phyloP scores from a whole-genome alignment of 2,113 vertebrate genomes.

The Spilogale gracilis region DNA sequence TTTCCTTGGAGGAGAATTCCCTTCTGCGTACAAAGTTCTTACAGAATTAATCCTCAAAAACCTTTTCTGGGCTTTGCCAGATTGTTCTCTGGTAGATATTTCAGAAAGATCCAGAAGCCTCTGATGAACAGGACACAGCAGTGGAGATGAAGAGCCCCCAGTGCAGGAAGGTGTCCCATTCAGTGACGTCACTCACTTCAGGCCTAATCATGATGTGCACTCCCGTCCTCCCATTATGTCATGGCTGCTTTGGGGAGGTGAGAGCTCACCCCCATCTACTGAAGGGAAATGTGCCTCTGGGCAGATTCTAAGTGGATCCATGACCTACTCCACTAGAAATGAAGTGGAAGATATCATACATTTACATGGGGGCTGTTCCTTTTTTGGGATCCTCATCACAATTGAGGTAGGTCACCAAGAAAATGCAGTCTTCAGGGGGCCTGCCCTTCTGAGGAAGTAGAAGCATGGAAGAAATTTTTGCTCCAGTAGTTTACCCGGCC shows the following conservation, averaged over 20 bases:
- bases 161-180: not conserved
- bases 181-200: not conserved
- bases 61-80: not conserved
- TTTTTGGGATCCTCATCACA: not conserved
- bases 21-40: not conserved
- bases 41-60: not conserved
- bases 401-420: not conserved
- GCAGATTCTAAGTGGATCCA: not conserved
- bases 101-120: not conserved
- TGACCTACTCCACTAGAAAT: too few relatives aligned
- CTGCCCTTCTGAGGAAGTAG: not conserved
- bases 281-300: not conserved
- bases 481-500: rapidly evolving
- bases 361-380: not conserved
- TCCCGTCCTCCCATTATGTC: not conserved
- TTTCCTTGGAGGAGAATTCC: not conserved
- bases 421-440: not conserved
- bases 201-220: not conserved
- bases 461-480: not conserved
- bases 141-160: not conserved
- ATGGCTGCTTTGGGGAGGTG: not conserved
- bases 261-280: not conserved
- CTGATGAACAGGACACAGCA: too few relatives aligned
- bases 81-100: not conserved
- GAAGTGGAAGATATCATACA: not conserved